Conservation (phyloP, 2,888 invertebrate genomes). For the Parnassius apollo region DNA sequence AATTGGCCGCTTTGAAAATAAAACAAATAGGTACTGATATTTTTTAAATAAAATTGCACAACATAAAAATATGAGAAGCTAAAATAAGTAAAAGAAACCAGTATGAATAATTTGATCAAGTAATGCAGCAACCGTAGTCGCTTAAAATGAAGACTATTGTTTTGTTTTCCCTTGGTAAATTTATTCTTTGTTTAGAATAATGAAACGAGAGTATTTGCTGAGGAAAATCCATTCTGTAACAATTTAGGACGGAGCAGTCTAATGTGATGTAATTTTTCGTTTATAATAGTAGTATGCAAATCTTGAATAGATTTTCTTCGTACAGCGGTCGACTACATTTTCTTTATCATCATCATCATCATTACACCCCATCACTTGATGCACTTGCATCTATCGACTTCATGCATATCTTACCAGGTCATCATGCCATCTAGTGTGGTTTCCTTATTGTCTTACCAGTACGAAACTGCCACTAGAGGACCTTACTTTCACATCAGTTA, state of each 20-base stretch:
- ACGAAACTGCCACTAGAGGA: no score
- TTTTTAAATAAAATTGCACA: slow-evolving; percentile 28
- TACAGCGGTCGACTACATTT: no score
- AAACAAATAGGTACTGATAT: slow-evolving; percentile 30
- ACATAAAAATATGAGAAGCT: slow-evolving; percentile 35
- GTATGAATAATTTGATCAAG: slow-evolving; percentile 73
- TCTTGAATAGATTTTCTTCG: slow-evolving; percentile 21
- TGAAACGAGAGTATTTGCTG: slow-evolving; percentile 73
- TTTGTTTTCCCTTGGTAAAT: slow-evolving; percentile 75
- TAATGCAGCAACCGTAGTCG: slow-evolving; percentile 71
- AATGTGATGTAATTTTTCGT: slow-evolving; percentile 74
- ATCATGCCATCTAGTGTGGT: no score
- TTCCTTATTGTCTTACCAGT: no score
- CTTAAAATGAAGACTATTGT: slow-evolving; percentile 77
- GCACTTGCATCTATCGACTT: no score
- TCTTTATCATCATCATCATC: no score
- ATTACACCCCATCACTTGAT: no score
- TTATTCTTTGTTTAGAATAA: slow-evolving; percentile 78
- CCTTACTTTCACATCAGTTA: no score
- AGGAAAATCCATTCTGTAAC: slow-evolving; percentile 73
- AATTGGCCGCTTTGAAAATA: slow-evolving; percentile 53
- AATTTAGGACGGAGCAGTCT: slow-evolving; percentile 68
- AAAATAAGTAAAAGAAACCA: slow-evolving; percentile 43
- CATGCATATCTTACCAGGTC: no score
- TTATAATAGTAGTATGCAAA: slow-evolving; percentile 58